A percentile compares a stretch with the other conserved stretches of the same genome.
Conservation (phyloP, 2,888 invertebrate species). For the Molanna angustata region DNA sequence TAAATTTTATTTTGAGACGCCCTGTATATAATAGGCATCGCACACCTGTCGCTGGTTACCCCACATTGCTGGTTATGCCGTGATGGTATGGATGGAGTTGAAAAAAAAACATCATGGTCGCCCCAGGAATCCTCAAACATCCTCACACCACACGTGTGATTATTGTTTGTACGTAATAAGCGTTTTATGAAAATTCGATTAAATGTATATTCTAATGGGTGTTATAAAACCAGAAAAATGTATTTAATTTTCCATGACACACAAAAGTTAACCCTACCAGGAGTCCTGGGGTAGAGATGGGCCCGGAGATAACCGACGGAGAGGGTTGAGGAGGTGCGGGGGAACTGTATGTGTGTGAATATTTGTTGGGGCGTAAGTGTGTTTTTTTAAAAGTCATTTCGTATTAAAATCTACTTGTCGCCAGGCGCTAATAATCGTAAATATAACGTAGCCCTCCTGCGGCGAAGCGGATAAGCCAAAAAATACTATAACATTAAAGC, state of each 20-base stretch:
- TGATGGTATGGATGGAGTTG: too few relatives aligned
- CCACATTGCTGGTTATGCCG: too few relatives aligned
- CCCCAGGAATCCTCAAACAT: too few relatives aligned
- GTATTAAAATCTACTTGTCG: constrained; percentile 33
- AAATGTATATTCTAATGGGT: too few relatives aligned
- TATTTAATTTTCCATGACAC: neutral
- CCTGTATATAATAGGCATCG: too few relatives aligned
- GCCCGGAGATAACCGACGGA: too few relatives aligned
- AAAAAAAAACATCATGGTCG: too few relatives aligned
- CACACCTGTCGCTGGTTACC: too few relatives aligned
- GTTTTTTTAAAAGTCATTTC: constrained; percentile 31
- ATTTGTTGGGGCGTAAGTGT: constrained; percentile 24
- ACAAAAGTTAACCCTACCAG: neutral
- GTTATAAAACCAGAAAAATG: neutral
- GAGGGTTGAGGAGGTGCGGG: neutral
- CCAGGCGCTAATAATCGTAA: constrained; percentile 33
- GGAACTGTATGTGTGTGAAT: constrained; percentile 3
- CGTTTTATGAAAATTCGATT: too few relatives aligned
- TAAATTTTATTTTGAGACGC: too few relatives aligned
- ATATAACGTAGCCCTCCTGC: constrained; percentile 28
- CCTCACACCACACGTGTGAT: too few relatives aligned
- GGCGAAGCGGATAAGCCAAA: constrained; percentile 32
- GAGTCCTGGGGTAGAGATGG: neutral
- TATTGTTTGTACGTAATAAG: too few relatives aligned
- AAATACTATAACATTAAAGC: constrained; percentile 33